phyloP scores from a whole-genome alignment of 2,113 vertebrate genomes.

The Neolamprologus devosi region DNA sequence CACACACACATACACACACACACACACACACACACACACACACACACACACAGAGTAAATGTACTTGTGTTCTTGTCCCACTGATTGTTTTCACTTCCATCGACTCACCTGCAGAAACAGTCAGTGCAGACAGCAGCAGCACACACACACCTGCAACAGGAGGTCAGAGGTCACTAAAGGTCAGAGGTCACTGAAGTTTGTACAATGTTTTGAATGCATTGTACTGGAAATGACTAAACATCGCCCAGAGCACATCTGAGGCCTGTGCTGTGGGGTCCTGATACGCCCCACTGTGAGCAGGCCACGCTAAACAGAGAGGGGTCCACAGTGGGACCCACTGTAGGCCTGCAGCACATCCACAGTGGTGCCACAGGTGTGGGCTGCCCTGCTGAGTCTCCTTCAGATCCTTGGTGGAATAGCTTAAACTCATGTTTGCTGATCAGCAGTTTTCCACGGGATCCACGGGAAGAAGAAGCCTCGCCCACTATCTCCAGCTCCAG shows the following conservation, averaged over 20 bases:
- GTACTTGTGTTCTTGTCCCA: fast-evolving
- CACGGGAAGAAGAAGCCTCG: background rate
- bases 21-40: fast-evolving
- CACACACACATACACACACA: fast-evolving
- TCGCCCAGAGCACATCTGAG: background rate
- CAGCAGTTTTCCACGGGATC: fast-evolving
- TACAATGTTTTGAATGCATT: fast-evolving
- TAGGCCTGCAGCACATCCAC: background rate
- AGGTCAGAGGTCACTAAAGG: fast-evolving
- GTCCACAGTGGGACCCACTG: background rate
- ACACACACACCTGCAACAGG: background rate
- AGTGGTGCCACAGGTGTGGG: fast-evolving
- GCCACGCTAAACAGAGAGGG: background rate
- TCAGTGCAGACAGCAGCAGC: background rate
- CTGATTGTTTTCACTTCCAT: background rate
- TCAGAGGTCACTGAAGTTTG: fast-evolving
- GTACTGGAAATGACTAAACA: background rate
- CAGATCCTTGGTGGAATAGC: fast-evolving
- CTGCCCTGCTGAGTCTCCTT: background rate
- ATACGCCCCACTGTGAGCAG: fast-evolving
- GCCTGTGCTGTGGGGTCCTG: background rate
- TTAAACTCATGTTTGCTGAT: background rate
- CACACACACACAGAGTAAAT: fast-evolving
- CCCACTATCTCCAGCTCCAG: background rate
- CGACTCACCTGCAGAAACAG: fast-evolving